These are phyloP conservation scores for Neogobius melanostomus DNA, from an alignment of 2,113 vertebrate genomes.

Conservation along the genomic window DNA sequence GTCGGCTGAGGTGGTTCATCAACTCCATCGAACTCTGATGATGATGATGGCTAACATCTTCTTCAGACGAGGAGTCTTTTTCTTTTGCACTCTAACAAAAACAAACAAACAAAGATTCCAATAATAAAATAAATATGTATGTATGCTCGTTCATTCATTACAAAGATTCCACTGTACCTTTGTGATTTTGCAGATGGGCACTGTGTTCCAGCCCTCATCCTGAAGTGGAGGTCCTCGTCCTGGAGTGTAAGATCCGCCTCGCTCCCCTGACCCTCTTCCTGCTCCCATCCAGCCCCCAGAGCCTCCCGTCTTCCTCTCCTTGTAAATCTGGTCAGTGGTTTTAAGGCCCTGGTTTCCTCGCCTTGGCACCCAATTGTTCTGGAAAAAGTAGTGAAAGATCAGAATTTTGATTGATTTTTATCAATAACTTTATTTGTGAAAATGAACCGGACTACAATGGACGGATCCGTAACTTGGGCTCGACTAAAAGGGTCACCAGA, in stretches of 20 bases:
- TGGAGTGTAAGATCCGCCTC: slow-evolving; percentile 56
- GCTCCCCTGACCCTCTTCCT: slow-evolving; percentile 51
- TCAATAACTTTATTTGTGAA: slow-evolving; percentile 80
- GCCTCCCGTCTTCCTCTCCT: slow-evolving; percentile 86
- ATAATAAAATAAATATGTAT: no score
- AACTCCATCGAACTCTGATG: slow-evolving; percentile 81
- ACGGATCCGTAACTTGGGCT: no score
- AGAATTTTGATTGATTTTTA: not conserved
- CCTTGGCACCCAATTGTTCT: slow-evolving; percentile 94
- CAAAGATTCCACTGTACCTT: slow-evolving; percentile 78
- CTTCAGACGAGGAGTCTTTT: slow-evolving; percentile 75
- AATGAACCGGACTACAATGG: not conserved
- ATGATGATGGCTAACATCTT: slow-evolving; percentile 73
- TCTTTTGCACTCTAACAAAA: slow-evolving; percentile 32
- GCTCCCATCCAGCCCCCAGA: slow-evolving; percentile 80
- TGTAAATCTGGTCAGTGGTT: slow-evolving; percentile 98
- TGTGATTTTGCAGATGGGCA: slow-evolving; percentile 96
- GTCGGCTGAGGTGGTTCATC: slow-evolving; percentile 82
- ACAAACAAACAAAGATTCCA: no score
- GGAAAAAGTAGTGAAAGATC: not conserved
- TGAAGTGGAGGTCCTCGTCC: slow-evolving; percentile 78
- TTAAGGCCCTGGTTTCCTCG: slow-evolving; percentile 95
- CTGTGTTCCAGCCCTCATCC: slow-evolving; percentile 97
- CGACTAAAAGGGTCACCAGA: no score
- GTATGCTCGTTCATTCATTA: no score